A percentile compares a stretch with the other conserved stretches of the same genome.
phyloP scores from a whole-genome alignment of 2,888 invertebrate genomes.

The Lasioglossum malachurum region DNA sequence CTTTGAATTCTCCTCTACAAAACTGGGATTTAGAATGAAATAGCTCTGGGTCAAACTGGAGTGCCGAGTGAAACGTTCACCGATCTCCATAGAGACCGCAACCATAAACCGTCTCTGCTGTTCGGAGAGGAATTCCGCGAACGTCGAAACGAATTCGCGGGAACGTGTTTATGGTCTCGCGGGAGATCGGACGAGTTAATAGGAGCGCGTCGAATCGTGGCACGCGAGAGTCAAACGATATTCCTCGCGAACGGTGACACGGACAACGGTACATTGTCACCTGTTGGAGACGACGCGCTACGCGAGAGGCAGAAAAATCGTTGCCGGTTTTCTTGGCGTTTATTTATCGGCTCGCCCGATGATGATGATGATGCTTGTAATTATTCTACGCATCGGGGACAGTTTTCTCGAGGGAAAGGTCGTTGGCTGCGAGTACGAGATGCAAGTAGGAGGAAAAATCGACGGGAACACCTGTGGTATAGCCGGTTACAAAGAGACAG shows the following conservation, averaged over 20 bases:
- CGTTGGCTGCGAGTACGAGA: conserved; percentile 1
- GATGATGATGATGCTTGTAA: conserved; percentile 9
- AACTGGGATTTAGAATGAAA: no score
- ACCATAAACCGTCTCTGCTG: neutral
- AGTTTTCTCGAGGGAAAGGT: neutral
- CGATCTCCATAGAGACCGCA: no score
- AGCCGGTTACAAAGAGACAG: neutral
- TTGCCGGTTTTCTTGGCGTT: conserved; percentile 12
- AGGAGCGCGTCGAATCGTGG: conserved; percentile 4
- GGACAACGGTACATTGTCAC: conserved; percentile 28
- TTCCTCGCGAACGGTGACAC: neutral
- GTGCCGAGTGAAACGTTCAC: no score
- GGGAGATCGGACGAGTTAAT: conserved; percentile 6
- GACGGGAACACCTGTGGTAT: no score
- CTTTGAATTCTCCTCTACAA: no score
- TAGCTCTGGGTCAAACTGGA: no score
- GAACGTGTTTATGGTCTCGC: conserved; percentile 11
- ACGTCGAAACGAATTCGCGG: neutral
- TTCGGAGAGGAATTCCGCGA: neutral
- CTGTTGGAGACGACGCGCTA: neutral
- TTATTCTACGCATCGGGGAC: conserved; percentile 9
- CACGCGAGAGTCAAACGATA: neutral
- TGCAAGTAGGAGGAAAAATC: neutral
- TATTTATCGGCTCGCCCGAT: conserved; percentile 7
- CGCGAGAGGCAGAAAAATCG: neutral